Base-by-base conservation (phyloP, 2,888 invertebrate genomes). In the Caradrina kadenii region DNA sequence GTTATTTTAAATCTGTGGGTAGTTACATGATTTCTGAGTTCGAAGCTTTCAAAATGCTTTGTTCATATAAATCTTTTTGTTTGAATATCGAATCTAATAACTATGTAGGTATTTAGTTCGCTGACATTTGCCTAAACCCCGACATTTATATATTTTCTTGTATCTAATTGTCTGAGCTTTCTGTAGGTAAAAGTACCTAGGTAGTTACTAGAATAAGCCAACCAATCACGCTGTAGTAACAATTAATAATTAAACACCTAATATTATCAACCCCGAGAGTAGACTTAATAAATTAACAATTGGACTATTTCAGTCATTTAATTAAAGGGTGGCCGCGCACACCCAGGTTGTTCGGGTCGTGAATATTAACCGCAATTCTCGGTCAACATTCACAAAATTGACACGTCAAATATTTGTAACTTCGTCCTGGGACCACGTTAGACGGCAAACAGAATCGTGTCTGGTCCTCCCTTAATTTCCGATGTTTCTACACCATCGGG, bases 361-460 rank as follows among this genome's bases (percentile, higher is more conserved):
- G 93, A 94, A 95, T 95, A 96, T 96, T 96, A 95, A 95, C 96
- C 96, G 91, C 95, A 94, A 95, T 95, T 93, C 95, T 95, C 93
- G 92, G 96, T 96, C 96, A 96, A 96, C 96, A 96, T 95, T 94
- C 94, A 93, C 94, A 94, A 95, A 96, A 96, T 96, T 96, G 96
- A 96, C 96, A 96, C 96, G 94, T 96, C 96, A 96, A 96, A 96
- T 96, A 96, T 96, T 96, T 96, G 96, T 95, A 94, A 94, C 95
- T 95, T 94, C 93, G 95, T 93, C 94, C 94, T 94, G 95, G 93
- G 95, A 96, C 94, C 93, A 95, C 95, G 95, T 94, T 95, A 94
- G 93, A 94, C 91, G 90, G 95, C 95, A 96, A 96, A 96, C 94
- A 95, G 94, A 95, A 93, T 93, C 94, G 94, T 93, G 95, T 95